These are phyloP conservation scores for Sciurus niger DNA, from an alignment of 2,113 vertebrate genomes.

Conservation along the genomic window DNA sequence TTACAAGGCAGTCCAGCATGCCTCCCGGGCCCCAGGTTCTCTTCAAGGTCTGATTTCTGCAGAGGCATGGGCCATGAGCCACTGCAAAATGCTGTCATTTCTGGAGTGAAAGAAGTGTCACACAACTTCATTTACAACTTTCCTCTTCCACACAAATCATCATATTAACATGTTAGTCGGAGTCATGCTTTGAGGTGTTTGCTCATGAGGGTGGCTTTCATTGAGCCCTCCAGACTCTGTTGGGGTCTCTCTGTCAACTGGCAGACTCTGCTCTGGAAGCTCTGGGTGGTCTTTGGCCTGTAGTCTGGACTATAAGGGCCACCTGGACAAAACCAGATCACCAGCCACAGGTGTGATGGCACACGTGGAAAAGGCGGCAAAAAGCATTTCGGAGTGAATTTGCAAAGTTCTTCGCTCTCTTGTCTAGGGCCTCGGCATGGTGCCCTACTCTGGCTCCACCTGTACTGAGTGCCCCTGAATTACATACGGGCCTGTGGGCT, in stretches of 20 bases:
- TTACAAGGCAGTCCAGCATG: fast-evolving
- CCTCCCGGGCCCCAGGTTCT: fast-evolving
- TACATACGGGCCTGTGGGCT: neutral
- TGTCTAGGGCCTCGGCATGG: fast-evolving
- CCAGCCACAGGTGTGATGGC: no score
- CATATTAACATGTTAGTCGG: neutral
- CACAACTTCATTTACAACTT: neutral
- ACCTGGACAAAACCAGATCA: neutral
- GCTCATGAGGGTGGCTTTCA: neutral
- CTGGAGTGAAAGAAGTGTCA: neutral
- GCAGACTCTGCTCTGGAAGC: neutral
- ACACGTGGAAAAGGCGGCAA: fast-evolving
- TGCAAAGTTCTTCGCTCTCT: neutral
- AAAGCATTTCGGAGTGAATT: neutral
- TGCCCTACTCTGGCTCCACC: fast-evolving
- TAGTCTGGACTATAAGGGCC: neutral
- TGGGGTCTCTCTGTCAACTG: neutral
- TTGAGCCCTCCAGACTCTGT: neutral
- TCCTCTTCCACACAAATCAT: neutral
- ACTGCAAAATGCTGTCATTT: neutral
- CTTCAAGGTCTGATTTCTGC: neutral
- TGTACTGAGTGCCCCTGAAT: fast-evolving
- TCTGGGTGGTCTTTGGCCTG: neutral
- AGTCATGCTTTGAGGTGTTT: neutral
- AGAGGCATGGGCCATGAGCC: neutral